phyloP scores from a whole-genome alignment of 2,113 vertebrate genomes.

The Desmodus rotundus region DNA sequence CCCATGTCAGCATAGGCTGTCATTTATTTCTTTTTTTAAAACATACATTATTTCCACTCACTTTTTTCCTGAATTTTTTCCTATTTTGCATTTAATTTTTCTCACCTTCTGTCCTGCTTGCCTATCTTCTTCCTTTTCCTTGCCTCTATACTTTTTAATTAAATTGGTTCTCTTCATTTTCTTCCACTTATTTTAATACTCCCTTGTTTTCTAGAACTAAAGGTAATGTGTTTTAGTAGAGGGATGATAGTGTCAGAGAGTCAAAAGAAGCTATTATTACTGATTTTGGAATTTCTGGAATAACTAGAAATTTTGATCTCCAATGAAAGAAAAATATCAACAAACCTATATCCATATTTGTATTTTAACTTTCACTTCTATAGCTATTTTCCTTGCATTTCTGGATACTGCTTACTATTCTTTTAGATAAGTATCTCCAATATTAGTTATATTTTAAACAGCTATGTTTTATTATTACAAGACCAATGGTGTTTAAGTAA shows the following conservation, averaged over 20 bases:
- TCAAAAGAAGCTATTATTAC: neutral
- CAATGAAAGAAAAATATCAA: neutral
- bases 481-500: neutral
- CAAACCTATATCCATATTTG: neutral
- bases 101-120: neutral
- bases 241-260: neutral
- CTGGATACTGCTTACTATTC: neutral
- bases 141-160: neutral
- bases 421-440: neutral
- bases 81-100: neutral
- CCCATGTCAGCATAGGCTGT: neutral
- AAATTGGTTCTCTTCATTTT: neutral
- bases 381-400: neutral
- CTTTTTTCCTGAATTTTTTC: neutral
- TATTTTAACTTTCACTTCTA: neutral
- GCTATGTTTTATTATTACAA: neutral
- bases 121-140: neutral
- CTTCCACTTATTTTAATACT: neutral
- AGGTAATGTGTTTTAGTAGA: neutral
- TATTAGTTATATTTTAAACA: neutral
- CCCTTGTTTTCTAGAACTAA: neutral
- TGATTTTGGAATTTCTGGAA: neutral
- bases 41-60: neutral
- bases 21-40: neutral
- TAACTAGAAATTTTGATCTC: neutral